Evolutionary conservation across 2,888 invertebrate genomes (phyloP), one percentile per base, ranked within the genome.

Genomic region (Girardia tigrina): DNA sequence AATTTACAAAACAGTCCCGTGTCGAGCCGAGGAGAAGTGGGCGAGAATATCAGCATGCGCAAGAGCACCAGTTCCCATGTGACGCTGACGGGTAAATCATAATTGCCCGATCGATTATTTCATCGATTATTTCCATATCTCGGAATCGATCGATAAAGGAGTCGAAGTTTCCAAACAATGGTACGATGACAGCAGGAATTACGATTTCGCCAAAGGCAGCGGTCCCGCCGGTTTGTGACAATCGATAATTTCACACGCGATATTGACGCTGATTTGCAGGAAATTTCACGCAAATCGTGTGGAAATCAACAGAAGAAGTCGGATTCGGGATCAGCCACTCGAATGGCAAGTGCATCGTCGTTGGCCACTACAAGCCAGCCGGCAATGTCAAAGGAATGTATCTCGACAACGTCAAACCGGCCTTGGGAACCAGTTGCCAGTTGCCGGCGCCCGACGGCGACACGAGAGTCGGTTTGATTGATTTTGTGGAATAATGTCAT

Each of bases 41-140:
- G 76, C 28, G 76, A 76, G 28, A 76, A 70, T 77, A 76, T 76
- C 27, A 76, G 76, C 36, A 70, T 77, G 69, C 76, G 76, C 26
- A 77, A 28, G n/a, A 77, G 70, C 23, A 77, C 74, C 26, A 77
- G 76, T 23, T 29, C 56, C 28, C 8, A 75, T 26, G 76, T 70
- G n/a, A 70, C 77, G 16, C 26, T 75, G 12, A 8, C 74, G 1
- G 75, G 75, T 75, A 36, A 29, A 75, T 74, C 1, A 27, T 8
- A 12, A 72, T 29, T 56, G 4, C 28, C 12, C 16, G 2, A 12
- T 56, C n/a, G n/a, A 23, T 12, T 20, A 2, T 56, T 8, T 56
- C 4, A 56, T 56, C 23, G n/a, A 8, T n/a, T 12, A 56, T 12
- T n/a, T n/a, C n/a, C n/a, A n/a, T n/a, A n/a, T n/a, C n/a, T n/a